Evolutionary conservation across 2,888 invertebrate species (phyloP).

Genomic region (Amiota communis): DNA sequence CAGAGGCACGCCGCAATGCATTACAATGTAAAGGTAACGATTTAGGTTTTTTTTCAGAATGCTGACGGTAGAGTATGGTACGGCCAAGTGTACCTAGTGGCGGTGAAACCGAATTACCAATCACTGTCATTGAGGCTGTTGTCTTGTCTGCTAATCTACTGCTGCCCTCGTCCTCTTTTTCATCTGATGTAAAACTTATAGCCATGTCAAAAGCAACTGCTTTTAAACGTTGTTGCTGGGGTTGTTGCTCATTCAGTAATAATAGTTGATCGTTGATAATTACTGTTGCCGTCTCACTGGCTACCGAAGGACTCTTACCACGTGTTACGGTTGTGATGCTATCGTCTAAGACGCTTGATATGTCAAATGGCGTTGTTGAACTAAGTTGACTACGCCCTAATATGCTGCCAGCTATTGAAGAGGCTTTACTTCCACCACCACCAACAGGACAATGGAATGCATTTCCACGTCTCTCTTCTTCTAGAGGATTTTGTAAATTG

Average conservation of each 20-base stretch:
- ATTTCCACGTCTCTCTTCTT: constrained; percentile 31
- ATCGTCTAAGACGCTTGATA: constrained; percentile 72
- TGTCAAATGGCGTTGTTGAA: constrained; percentile 73
- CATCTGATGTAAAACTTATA: constrained; percentile 37
- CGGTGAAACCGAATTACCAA: constrained; percentile 34
- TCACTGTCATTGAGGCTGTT: constrained; percentile 40
- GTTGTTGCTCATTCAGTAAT: not conserved
- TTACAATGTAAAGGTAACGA: constrained; percentile 55
- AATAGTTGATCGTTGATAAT: constrained; percentile 48
- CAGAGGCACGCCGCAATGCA: constrained; percentile 68
- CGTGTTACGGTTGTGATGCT: constrained; percentile 64
- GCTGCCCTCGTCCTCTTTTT: constrained; percentile 6
- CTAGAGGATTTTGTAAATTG: constrained; percentile 77
- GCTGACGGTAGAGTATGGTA: constrained; percentile 58
- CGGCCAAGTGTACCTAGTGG: not conserved
- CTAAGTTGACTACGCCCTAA: constrained; percentile 72
- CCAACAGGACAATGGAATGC: not conserved
- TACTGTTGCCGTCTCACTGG: constrained; percentile 69
- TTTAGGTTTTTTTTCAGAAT: constrained; percentile 61
- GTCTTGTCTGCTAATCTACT: not conserved
- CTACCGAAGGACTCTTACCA: constrained; percentile 66
- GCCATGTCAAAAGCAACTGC: constrained; percentile 72
- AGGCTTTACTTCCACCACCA: constrained; percentile 66
- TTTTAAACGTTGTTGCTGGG: constrained; percentile 54
- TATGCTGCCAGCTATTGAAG: constrained; percentile 71